A percentile compares a stretch with the other conserved stretches of the same genome.
phyloP scores from a whole-genome alignment of 2,113 vertebrate species.

The Peromyscus californicus region DNA sequence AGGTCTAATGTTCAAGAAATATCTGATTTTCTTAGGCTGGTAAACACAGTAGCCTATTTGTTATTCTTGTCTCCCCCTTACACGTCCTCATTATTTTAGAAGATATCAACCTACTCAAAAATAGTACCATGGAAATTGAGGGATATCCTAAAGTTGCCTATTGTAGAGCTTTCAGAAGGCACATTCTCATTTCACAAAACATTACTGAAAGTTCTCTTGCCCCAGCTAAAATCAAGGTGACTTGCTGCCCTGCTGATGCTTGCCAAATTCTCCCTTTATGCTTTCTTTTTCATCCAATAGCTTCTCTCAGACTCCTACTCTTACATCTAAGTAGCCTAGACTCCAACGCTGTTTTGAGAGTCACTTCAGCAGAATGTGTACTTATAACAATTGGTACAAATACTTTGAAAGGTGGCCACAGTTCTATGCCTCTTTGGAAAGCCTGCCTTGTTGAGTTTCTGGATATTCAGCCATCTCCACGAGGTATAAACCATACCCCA shows the following conservation, averaged over 20 bases:
- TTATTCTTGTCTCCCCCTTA: neutral
- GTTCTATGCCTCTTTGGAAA: neutral
- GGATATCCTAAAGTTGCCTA: neutral
- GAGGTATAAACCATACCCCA: neutral
- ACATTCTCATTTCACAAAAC: neutral
- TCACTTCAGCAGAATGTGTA: neutral
- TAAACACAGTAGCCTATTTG: neutral
- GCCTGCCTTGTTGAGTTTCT: slow-evolving; percentile 3
- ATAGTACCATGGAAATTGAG: neutral
- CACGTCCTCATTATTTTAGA: neutral
- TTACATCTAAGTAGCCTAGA: neutral
- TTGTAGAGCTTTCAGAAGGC: neutral
- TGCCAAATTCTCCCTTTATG: neutral
- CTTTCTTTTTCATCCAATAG: slow-evolving; percentile 35
- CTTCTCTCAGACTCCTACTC: slow-evolving; percentile 6
- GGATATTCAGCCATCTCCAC: neutral
- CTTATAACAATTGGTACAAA: neutral
- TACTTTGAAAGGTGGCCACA: neutral
- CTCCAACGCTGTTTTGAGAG: neutral
- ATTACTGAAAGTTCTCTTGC: neutral
- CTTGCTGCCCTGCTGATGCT: neutral
- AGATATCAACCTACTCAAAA: neutral
- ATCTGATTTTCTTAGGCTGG: neutral
- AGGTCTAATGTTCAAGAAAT: neutral
- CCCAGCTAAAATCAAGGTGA: neutral